Evolutionary conservation across 2,113 vertebrate species (phyloP), one percentile per base, ranked within the genome.

Genomic region (Lophura nycthemera): DNA sequence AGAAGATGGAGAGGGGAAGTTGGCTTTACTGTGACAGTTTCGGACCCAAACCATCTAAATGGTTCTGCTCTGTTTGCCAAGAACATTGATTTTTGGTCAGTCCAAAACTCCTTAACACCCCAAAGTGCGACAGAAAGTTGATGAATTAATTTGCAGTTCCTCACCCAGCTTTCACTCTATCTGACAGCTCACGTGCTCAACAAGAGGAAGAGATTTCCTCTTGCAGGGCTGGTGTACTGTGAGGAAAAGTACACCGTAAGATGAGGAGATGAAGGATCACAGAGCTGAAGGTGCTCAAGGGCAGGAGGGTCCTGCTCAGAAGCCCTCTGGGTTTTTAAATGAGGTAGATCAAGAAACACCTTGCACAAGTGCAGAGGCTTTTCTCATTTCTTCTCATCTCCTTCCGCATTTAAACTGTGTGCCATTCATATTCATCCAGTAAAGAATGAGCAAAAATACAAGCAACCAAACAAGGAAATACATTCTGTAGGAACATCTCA

Each of bases 181-280:
- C 30, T 74, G 42, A 22, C 21, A 70, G 13, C 10, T 25, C 8
- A 16, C 14, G 19, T 19, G 25, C 25, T 14, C 22, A 45, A 13
- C 27, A 75, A 36, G 7, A n/a, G 32, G 11, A 74, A 34, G 12
- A 40, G 30, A 6, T 14, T 34, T 60, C 59, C 82, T 30, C 61
- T 34, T 70, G 61, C 15, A 48, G 43, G 10, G 56, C 38, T 38
- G 8, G 32, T 20, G 6, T 15, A 30, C 13, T 42, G 34, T 12
- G 19, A 60, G 16, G 24, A 20, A n/a, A 40, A 52, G 63, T 34
- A 5, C 25, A 29, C 13, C 10, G n/a, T 16, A 56, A 43, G 25
- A 12, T 0, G 1, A 48, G 40, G 1, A 48, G 45, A n/a, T 21
- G 64, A 42, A 0, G 3, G 18, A 81, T 16, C 2, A 0, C 0